Evolutionary conservation across 2,888 invertebrate species (phyloP), one percentile per base, ranked within the genome.

Genomic region (Perdita meconis): DNA sequence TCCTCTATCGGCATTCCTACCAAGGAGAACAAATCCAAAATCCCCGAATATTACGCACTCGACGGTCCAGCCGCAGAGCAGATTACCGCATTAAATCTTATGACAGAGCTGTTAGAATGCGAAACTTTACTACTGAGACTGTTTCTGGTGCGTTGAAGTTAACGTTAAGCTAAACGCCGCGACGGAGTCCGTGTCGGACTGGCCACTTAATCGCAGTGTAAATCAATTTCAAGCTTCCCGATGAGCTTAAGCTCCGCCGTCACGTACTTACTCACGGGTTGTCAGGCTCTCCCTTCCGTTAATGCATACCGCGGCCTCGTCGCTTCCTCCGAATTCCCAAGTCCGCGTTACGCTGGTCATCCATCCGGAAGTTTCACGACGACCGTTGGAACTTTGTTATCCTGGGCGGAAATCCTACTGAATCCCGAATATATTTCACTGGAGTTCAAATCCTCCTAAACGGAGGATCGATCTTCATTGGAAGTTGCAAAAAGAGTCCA

Each of bases 211-310:
- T 13, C 36, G 4, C 34, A 19, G 13, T 3, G 60, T 77, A 77
- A 81, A 77, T 80, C 64, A 79, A 81, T 80, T 82, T 75, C 59
- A n/a, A 19, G 30, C 30, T 63, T 69, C 57, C 50, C 50, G 66
- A 79, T 71, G 73, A 74, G 69, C 75, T 83, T 77, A 71, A 60
- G 63, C 59, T 63, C 40, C 13, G 0, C 8, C 8, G 34, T 55
- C 63, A 53, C 44, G 68, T 53, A 55, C 19, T 68, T 53, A 38
- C 56, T 10, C 12, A 16, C 22, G 19, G 4, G 13, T 8, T 26
- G 36, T 34, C 61, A 42, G 44, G 36, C 36, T 24, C 57, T 42
- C 16, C 47, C 10, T 38, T n/a, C 36, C 40, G 40, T 50, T 42
- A 38, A 71, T 53, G 16, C 38, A 24, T 22, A 19, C 16, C 24